Evolutionary conservation across 2,888 invertebrate species (phyloP).

Genomic region (Xestia xanthographa): DNA sequence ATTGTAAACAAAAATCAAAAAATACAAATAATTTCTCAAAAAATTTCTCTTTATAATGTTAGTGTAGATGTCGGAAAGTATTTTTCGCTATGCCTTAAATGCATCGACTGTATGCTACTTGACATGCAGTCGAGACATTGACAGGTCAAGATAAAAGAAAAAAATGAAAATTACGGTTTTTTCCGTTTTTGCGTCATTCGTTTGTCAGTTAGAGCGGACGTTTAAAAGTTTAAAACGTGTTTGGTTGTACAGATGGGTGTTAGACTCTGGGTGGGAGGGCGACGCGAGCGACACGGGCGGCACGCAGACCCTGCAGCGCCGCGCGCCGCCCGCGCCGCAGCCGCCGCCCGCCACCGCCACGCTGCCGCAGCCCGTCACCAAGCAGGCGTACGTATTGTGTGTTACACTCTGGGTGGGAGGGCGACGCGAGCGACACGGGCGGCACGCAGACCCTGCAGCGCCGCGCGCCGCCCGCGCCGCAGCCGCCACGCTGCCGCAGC

Average conservation of each 20-base stretch:
- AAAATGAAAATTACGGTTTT: too few species aligned
- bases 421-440: constrained; percentile 73
- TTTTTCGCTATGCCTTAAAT: too few species aligned
- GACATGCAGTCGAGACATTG: too few species aligned
- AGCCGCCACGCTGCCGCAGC: constrained; percentile 84
- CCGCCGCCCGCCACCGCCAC: constrained; percentile 82
- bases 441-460: constrained; percentile 87
- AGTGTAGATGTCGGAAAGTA: too few species aligned
- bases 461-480: constrained; percentile 81
- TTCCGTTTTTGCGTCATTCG: neutral
- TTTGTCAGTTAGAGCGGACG: neutral
- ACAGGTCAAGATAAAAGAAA: too few species aligned
- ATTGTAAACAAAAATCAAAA: too few species aligned
- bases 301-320: constrained; percentile 86
- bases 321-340: constrained; percentile 80
- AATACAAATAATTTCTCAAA: too few species aligned
- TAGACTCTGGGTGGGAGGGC: constrained; percentile 76
- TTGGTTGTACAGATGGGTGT: constrained; percentile 76
- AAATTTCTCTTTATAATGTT: too few species aligned
- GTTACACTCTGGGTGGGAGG: constrained; percentile 76
- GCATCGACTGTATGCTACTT: too few species aligned
- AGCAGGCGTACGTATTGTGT: constrained; percentile 73
- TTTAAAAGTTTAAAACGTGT: neutral
- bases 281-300: constrained; percentile 77
- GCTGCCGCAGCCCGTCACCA: constrained; percentile 86